Evolutionary conservation across 1,140 invertebrate genomes (phyloP).

Genomic region (Zelostemma sp.): DNA sequence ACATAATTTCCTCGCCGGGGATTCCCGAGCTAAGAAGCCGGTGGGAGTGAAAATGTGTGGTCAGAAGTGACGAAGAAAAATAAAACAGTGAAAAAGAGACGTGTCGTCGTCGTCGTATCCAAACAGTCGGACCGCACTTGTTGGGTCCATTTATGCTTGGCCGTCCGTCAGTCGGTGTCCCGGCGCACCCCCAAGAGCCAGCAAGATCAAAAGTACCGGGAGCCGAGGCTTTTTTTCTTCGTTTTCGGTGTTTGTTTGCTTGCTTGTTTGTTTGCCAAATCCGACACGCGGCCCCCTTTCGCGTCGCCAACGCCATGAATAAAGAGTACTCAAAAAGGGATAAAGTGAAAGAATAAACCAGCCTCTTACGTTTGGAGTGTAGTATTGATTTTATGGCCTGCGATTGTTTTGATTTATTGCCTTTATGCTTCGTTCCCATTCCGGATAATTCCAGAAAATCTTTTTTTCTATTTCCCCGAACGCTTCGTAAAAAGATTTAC

Average conservation of each 20-base stretch:
- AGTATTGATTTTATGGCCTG: neutral
- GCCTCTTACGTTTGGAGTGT: neutral
- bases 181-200: constrained; percentile 48
- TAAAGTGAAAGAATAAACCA: constrained; percentile 16
- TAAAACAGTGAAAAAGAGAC: constrained; percentile 21
- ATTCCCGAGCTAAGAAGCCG: too few species aligned
- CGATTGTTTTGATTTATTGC: constrained; percentile 4
- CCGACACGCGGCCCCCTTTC: constrained; percentile 42
- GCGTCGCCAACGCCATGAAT: constrained; percentile 7
- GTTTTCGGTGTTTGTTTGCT: constrained; percentile 50
- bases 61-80: constrained; percentile 29
- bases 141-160: constrained; percentile 49
- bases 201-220: constrained; percentile 55
- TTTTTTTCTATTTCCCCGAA: too few species aligned
- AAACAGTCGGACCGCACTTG: constrained; percentile 52
- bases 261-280: constrained; percentile 56
- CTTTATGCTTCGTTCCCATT: neutral
- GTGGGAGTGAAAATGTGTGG: constrained; percentile 13
- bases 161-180: constrained; percentile 24
- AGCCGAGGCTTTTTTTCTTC: constrained; percentile 27
- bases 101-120: constrained; percentile 31
- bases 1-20: neutral
- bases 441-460: neutral
- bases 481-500: too few species aligned
- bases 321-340: constrained; percentile 6